Evolutionary conservation across 2,888 invertebrate genomes (phyloP).

Genomic region (Xanthorhoe designata): DNA sequence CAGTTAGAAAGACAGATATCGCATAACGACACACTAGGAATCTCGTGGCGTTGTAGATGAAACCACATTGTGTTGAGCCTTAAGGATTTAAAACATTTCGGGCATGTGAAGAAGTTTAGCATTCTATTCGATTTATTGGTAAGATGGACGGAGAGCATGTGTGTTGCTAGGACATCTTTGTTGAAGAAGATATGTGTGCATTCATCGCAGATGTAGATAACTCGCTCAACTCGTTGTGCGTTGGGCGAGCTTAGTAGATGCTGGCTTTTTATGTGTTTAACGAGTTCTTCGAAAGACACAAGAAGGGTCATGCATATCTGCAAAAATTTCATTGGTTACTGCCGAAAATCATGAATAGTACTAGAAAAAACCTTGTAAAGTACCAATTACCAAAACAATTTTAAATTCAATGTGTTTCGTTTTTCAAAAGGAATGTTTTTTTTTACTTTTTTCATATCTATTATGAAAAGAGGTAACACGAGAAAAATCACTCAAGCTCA

Average conservation of each 20-base stretch:
- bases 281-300: slow-evolving; percentile 28
- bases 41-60: slow-evolving; percentile 56
- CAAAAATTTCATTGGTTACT: slow-evolving; percentile 29
- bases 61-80: slow-evolving; percentile 44
- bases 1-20: slow-evolving; percentile 57
- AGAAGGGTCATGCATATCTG: slow-evolving; percentile 61
- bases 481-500: no score
- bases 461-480: no score
- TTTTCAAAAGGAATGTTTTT: no score
- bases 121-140: not conserved
- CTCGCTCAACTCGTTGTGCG: slow-evolving; percentile 55
- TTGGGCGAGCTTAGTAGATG: slow-evolving; percentile 60
- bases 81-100: slow-evolving; percentile 50
- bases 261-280: slow-evolving; percentile 55
- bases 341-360: no score
- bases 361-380: no score
- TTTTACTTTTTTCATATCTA: no score
- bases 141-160: slow-evolving; percentile 49
- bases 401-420: no score
- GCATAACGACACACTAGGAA: slow-evolving; percentile 54
- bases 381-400: no score
- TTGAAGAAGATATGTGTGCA: slow-evolving; percentile 67
- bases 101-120: slow-evolving; percentile 47
- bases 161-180: slow-evolving; percentile 53
- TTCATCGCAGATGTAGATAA: slow-evolving; percentile 62